Percentiles rank a stretch among this genome's conserved stretches.
phyloP scores from a whole-genome alignment of 2,888 invertebrate genomes.

The Alitta virens region DNA sequence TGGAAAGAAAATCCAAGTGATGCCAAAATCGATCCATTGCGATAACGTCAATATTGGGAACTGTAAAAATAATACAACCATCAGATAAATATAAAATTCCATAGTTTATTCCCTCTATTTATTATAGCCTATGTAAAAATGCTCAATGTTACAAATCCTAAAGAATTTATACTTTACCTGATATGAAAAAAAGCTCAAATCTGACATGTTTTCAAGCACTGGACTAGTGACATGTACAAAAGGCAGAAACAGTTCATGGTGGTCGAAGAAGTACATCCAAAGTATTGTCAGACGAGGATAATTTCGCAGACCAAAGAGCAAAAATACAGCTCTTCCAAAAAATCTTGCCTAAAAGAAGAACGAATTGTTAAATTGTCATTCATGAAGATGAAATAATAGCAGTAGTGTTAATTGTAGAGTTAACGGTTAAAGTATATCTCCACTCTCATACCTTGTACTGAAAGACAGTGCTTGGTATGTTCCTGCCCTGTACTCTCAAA shows the following conservation, averaged over 20 bases:
- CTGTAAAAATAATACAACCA: conserved; percentile 25
- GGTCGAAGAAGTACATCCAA: conserved; percentile 31
- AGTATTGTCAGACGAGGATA: conserved; percentile 38
- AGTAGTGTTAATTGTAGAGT: too few species aligned
- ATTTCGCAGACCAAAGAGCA: conserved; percentile 42
- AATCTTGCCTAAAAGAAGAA: conserved; percentile 36
- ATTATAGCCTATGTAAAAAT: too few species aligned
- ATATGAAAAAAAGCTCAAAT: not conserved
- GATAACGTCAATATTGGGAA: conserved; percentile 23
- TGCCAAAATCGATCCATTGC: conserved; percentile 35
- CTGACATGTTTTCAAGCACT: not conserved
- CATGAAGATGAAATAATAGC: too few species aligned
- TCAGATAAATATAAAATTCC: too few species aligned
- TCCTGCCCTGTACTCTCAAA: conserved; percentile 35
- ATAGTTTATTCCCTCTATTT: too few species aligned
- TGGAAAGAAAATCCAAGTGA: conserved; percentile 34
- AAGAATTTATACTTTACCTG: not conserved
- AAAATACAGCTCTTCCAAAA: conserved; percentile 38
- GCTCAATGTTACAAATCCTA: too few species aligned
- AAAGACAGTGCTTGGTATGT: conserved; percentile 42
- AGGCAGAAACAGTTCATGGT: conserved; percentile 38
- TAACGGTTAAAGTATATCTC: too few species aligned
- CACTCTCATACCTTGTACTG: conserved; percentile 51
- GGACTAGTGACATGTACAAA: conserved; percentile 37
- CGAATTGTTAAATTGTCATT: too few species aligned